Evolutionary conservation across 1,140 invertebrate species (phyloP).

Genomic region (Bombus breviceps): DNA sequence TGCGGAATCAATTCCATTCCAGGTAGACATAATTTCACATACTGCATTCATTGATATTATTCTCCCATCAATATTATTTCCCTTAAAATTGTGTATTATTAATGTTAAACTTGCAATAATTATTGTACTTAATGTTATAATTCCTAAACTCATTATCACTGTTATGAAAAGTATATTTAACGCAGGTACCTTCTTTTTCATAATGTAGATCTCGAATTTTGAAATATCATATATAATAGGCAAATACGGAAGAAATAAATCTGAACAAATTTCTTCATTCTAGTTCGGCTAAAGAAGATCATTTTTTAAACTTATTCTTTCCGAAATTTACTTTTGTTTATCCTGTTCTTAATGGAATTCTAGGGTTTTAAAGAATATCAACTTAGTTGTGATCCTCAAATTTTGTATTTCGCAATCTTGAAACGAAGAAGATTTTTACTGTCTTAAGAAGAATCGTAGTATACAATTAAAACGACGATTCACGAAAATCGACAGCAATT

Average conservation of each 20-base stretch:
- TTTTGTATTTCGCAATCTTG: too few species aligned
- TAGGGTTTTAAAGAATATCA: too few species aligned
- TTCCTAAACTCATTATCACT: background rate
- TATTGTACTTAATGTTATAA: background rate
- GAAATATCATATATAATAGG: background rate
- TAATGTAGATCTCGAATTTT: background rate
- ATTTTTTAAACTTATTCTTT: too few species aligned
- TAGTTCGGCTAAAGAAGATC: background rate
- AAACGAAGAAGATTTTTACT: too few species aligned
- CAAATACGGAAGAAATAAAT: background rate
- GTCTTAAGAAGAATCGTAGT: too few species aligned
- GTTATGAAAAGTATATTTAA: background rate
- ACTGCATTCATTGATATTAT: background rate
- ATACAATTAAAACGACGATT: too few species aligned
- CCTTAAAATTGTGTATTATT: background rate
- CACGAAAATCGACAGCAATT: too few species aligned
- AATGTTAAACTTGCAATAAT: background rate
- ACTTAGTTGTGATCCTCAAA: too few species aligned
- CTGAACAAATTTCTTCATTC: too few species aligned
- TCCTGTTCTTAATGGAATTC: too few species aligned
- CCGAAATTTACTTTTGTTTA: too few species aligned
- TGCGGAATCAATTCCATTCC: constrained; percentile 98
- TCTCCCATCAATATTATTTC: too few species aligned
- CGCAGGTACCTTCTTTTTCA: background rate
- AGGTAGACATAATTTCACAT: constrained; percentile 84